phyloP scores from a whole-genome alignment of 2,888 invertebrate genomes.

The Cetonia aurata region DNA sequence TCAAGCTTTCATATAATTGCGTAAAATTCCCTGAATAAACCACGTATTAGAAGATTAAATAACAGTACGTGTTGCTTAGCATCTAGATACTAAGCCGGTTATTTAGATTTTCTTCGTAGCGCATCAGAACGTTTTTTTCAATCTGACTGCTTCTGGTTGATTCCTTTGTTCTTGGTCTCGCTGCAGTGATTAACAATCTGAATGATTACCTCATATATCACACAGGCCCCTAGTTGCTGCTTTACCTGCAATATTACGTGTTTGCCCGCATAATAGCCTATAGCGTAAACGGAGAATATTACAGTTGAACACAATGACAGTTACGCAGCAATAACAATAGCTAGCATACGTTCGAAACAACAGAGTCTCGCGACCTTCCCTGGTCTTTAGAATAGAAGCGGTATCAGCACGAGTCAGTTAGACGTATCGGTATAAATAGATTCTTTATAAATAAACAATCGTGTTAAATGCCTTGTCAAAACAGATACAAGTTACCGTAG shows the following conservation, averaged over 20 bases:
- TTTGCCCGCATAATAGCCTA: constrained; percentile 7
- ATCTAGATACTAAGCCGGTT: too few species aligned
- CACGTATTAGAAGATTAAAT: too few species aligned
- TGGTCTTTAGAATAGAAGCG: constrained; percentile 8
- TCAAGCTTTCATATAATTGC: too few species aligned
- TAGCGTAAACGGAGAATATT: constrained; percentile 7
- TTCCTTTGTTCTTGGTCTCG: constrained; percentile 14
- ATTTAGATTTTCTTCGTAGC: too few species aligned
- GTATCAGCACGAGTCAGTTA: not conserved
- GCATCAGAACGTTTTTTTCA: too few species aligned
- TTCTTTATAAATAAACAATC: constrained; percentile 36
- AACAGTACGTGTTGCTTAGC: too few species aligned
- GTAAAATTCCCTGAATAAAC: too few species aligned
- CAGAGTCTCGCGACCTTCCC: constrained; percentile 21
- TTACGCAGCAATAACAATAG: constrained; percentile 12
- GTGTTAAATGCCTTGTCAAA: constrained; percentile 23
- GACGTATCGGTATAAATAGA: constrained; percentile 29
- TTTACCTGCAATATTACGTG: constrained; percentile 12
- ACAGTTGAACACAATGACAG: constrained; percentile 26
- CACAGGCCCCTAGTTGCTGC: constrained; percentile 8
- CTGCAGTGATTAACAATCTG: constrained; percentile 27
- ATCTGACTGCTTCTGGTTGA: not conserved
- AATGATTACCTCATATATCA: constrained; percentile 31
- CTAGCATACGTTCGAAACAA: not conserved
- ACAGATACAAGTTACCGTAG: constrained; percentile 16